These are phyloP conservation scores for Darwinula stevensoni DNA, from an alignment of 2,888 invertebrate species.

Conservation along the genomic window DNA sequence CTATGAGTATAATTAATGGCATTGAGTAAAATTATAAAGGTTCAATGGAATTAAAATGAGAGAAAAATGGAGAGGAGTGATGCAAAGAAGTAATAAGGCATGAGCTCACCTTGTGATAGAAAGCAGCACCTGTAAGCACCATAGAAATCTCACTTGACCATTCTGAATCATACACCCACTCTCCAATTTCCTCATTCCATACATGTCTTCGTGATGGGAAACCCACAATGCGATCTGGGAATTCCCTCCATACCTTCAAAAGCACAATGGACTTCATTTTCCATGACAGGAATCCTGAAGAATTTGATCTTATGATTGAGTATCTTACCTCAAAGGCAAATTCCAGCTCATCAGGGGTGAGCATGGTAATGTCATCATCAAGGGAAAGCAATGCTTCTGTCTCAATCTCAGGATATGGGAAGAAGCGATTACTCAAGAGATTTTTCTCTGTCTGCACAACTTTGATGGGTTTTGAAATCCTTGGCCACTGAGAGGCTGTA, in stretches of 20 bases:
- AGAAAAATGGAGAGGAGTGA: too few relatives aligned
- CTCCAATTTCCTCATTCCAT: slow-evolving; percentile 47
- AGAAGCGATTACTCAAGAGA: slow-evolving; percentile 79
- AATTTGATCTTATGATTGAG: too few relatives aligned
- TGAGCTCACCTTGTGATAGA: slow-evolving; percentile 25
- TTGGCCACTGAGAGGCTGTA: slow-evolving; percentile 66
- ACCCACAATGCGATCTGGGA: slow-evolving; percentile 81
- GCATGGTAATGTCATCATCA: slow-evolving; percentile 61
- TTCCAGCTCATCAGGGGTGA: slow-evolving; percentile 80
- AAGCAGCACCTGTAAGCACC: slow-evolving; percentile 21
- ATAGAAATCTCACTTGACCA: slow-evolving; percentile 21
- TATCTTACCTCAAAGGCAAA: slow-evolving; percentile 50
- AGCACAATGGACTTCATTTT: too few relatives aligned
- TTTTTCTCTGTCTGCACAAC: slow-evolving; percentile 69
- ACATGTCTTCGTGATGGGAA: slow-evolving; percentile 82
- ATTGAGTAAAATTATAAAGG: too few relatives aligned
- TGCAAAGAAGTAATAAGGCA: too few relatives aligned
- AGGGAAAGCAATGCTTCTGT: slow-evolving; percentile 83
- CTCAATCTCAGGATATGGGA: slow-evolving; percentile 81
- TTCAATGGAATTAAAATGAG: too few relatives aligned
- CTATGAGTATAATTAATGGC: too few relatives aligned
- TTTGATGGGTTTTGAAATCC: slow-evolving; percentile 57
- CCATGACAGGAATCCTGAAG: too few relatives aligned
- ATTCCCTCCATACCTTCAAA: slow-evolving; percentile 71
- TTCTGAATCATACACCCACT: slow-evolving; percentile 20